A percentile compares a stretch with the other conserved stretches of the same genome.
These are phyloP conservation scores for Nomada lathburiana DNA, from an alignment of 2,888 invertebrate genomes.

Conservation along the genomic window DNA sequence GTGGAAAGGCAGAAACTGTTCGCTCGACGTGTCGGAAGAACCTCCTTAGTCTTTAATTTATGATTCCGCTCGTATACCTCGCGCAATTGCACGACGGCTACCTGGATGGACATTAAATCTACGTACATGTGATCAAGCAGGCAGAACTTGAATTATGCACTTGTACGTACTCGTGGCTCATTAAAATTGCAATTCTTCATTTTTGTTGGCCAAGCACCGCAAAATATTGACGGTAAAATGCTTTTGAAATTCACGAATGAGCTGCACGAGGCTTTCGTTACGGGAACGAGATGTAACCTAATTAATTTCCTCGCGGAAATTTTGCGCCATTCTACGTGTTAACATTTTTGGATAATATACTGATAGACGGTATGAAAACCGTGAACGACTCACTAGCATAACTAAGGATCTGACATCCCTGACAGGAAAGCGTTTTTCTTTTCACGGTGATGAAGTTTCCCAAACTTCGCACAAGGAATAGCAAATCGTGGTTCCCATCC, in stretches of 20 bases:
- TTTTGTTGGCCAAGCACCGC: background rate
- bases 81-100: background rate
- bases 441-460: slow-evolving; percentile 28
- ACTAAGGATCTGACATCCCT: slow-evolving; percentile 2
- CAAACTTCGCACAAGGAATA: slow-evolving; percentile 6
- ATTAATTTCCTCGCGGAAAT: slow-evolving; percentile 38
- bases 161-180: background rate
- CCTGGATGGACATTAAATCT: slow-evolving; percentile 1
- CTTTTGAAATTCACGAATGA: slow-evolving; percentile 1
- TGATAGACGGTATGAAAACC: slow-evolving; percentile 17
- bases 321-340: slow-evolving; percentile 3
- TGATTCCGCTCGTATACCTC: slow-evolving; percentile 10
- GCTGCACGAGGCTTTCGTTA: too few species aligned
- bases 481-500: slow-evolving; percentile 3
- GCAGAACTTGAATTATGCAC: slow-evolving; percentile 20
- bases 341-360: slow-evolving; percentile 37
- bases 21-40: slow-evolving; percentile 9
- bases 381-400: slow-evolving; percentile 14
- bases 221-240: background rate
- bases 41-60: slow-evolving; percentile 30
- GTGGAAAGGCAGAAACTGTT: slow-evolving; percentile 14
- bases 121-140: slow-evolving; percentile 2
- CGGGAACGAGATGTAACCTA: background rate
- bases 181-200: slow-evolving; percentile 31
- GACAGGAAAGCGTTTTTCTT: slow-evolving; percentile 29